Percentiles rank a stretch among this genome's conserved stretches.
phyloP scores from a whole-genome alignment of 2,888 invertebrate species.

The Volucella bombylans region DNA sequence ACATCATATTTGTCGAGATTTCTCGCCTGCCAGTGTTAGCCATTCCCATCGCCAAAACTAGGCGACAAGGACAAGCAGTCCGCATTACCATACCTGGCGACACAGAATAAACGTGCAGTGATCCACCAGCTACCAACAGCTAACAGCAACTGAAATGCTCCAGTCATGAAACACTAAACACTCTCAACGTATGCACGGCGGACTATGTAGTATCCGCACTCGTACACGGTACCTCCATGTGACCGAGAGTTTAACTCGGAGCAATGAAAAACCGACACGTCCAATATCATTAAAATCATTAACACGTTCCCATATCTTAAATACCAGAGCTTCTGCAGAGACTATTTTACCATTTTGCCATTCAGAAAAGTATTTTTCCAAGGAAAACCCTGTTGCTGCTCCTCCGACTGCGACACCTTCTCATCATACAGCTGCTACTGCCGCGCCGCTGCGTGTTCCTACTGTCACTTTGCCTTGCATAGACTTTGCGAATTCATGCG shows the following conservation, averaged over 20 bases:
- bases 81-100: conserved; percentile 15
- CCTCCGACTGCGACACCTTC: background rate
- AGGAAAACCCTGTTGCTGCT: conserved; percentile 65
- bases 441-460: background rate
- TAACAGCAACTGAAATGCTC: background rate
- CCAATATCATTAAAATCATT: conserved; percentile 77
- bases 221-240: background rate
- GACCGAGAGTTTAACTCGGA: conserved; percentile 12
- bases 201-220: conserved; percentile 1
- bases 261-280: conserved; percentile 70
- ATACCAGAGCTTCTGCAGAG: conserved; percentile 75
- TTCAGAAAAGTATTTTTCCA: conserved; percentile 74
- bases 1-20: conserved; percentile 6
- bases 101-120: background rate
- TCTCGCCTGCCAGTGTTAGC: background rate
- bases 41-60: conserved; percentile 28
- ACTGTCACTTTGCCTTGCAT: conserved; percentile 51
- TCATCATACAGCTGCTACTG: background rate
- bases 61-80: conserved; percentile 31
- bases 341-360: conserved; percentile 56
- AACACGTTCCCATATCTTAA: conserved; percentile 76
- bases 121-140: background rate
- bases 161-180: conserved; percentile 11
- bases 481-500: conserved; percentile 68
- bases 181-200: conserved; percentile 7